These are phyloP conservation scores for Enteromius afrohamiltoni DNA, from an alignment of 2,797 vertebrate genomes.

Conservation along the genomic window DNA sequence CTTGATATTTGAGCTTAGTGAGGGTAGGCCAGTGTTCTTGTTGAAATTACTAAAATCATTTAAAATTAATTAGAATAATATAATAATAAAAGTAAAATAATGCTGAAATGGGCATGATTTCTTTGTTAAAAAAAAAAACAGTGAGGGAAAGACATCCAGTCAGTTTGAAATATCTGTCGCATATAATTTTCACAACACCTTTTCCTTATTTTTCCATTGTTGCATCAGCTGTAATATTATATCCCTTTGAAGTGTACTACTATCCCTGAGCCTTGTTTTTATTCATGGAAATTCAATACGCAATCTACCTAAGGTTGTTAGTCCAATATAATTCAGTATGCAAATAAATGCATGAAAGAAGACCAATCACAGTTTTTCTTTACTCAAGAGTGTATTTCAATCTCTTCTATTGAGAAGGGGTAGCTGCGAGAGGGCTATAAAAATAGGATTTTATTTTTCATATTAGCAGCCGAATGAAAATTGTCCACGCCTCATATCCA, in stretches of 20 bases:
- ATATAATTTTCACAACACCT: neutral
- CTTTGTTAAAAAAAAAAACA: neutral
- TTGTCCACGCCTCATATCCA: neutral
- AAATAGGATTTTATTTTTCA: neutral
- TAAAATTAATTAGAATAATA: neutral
- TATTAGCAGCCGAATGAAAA: neutral
- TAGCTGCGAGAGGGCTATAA: neutral
- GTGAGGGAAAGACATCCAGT: neutral
- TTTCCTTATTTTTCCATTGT: neutral
- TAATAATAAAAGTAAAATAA: neutral
- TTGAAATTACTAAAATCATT: neutral
- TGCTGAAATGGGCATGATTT: neutral
- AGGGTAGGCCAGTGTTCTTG: neutral
- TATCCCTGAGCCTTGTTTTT: neutral
- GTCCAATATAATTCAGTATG: neutral
- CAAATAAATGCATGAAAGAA: neutral
- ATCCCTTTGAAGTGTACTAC: constrained; percentile 4
- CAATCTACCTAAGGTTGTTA: neutral
- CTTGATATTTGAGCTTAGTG: neutral
- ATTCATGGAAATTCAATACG: neutral
- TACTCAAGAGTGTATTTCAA: neutral
- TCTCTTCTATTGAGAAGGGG: neutral
- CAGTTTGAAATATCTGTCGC: neutral
- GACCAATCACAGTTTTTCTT: neutral
- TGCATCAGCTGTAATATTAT: neutral